A percentile compares a stretch with the other conserved stretches of the same genome.
phyloP scores from a whole-genome alignment of 2,888 invertebrate genomes.

The Macroteleia sp. region DNA sequence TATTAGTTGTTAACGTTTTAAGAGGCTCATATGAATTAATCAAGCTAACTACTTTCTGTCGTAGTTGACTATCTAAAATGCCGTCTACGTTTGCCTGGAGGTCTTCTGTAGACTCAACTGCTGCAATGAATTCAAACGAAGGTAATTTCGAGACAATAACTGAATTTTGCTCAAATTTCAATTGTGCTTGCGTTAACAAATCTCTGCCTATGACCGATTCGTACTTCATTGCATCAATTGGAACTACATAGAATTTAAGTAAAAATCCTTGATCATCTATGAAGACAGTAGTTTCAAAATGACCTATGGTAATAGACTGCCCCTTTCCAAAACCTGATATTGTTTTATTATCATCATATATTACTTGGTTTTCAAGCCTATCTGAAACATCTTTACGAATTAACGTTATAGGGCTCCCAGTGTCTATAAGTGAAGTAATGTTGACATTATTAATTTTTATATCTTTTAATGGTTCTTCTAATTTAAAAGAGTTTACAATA shows the following conservation, averaged over 20 bases:
- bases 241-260: constrained; percentile 12
- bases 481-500: neutral
- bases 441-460: constrained; percentile 5
- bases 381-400: constrained; percentile 10
- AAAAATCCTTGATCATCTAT: constrained; percentile 13
- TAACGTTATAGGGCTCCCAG: constrained; percentile 18
- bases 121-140: neutral
- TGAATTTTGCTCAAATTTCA: neutral
- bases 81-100: neutral
- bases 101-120: neutral
- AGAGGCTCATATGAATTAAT: neutral
- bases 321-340: constrained; percentile 14
- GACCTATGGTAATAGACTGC: neutral
- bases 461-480: constrained; percentile 8
- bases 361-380: neutral
- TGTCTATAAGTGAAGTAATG: constrained; percentile 5
- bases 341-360: neutral
- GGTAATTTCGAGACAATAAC: neutral
- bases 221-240: constrained; percentile 15
- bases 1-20: constrained; percentile 2
- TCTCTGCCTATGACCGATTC: constrained; percentile 22
- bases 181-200: constrained; percentile 7
- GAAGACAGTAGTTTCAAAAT: constrained; percentile 7
- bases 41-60: neutral
- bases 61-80: neutral